A percentile compares a stretch with the other conserved stretches of the same genome.
Conservation (phyloP, 2,888 invertebrate genomes). For the Meiosimyza platycephala region DNA sequence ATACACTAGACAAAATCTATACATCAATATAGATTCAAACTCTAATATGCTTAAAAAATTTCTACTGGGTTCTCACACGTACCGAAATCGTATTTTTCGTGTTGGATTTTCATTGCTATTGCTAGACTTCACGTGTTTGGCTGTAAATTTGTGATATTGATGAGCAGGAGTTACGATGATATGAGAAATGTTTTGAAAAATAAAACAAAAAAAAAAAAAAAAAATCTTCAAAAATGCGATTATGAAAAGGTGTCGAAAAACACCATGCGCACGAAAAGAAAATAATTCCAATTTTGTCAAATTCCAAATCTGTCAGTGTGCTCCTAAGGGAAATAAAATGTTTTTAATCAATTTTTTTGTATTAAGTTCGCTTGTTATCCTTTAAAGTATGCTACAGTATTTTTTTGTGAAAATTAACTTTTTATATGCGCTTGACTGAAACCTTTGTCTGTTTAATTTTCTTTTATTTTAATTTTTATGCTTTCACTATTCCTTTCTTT, state of each 20-base stretch:
- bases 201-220: background rate
- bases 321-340: background rate
- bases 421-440: too few species aligned
- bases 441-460: background rate
- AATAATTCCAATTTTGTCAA: background rate
- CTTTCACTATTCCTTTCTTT: background rate
- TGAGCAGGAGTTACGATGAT: too few species aligned
- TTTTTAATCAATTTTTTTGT: background rate
- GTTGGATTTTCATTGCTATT: background rate
- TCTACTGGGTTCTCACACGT: too few species aligned
- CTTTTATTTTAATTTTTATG: background rate
- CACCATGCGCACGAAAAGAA: background rate
- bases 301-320: too few species aligned
- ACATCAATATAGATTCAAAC: too few species aligned
- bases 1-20: too few species aligned
- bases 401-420: background rate
- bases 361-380: slow-evolving; percentile 19
- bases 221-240: background rate
- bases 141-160: background rate
- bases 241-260: background rate
- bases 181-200: background rate
- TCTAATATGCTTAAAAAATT: too few species aligned
- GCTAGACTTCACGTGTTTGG: background rate
- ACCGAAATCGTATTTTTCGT: too few species aligned
- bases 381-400: slow-evolving; percentile 27